A percentile compares a stretch with the other conserved stretches of the same genome.
These are phyloP conservation scores for Ceratotherium simum DNA, from an alignment of 2,113 vertebrate genomes.

Conservation along the genomic window DNA sequence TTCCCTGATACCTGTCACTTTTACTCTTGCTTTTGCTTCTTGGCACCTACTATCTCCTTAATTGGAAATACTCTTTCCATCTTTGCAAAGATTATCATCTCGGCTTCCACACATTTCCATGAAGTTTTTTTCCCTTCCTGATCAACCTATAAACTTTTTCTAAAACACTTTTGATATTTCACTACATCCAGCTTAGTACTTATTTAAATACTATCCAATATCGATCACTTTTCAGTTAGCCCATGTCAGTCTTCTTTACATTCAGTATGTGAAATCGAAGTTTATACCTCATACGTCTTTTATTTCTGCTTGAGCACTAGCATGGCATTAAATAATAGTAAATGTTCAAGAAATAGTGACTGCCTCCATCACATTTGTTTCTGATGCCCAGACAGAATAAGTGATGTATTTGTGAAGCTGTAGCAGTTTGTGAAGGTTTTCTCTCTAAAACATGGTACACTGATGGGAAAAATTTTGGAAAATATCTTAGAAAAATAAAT, in stretches of 20 bases:
- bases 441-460: background rate
- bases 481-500: background rate
- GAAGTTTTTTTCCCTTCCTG: background rate
- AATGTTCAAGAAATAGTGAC: background rate
- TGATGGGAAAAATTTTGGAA: background rate
- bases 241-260: background rate
- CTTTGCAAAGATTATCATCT: slow-evolving; percentile 19
- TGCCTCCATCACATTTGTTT: slow-evolving; percentile 4
- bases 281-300: background rate
- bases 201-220: background rate
- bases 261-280: background rate
- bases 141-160: background rate
- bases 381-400: background rate
- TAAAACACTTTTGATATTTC: background rate
- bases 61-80: background rate
- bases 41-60: background rate
- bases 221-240: background rate
- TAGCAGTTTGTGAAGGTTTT: background rate
- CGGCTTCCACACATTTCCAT: background rate
- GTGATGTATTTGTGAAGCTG: background rate
- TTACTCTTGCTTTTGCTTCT: background rate
- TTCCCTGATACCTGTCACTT: background rate
- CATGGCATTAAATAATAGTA: background rate
- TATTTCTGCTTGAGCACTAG: background rate
- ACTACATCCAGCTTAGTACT: background rate